A percentile compares a stretch with the other conserved stretches of the same genome.
phyloP scores from a whole-genome alignment of 2,113 vertebrate species.

The Gavialis gangeticus region DNA sequence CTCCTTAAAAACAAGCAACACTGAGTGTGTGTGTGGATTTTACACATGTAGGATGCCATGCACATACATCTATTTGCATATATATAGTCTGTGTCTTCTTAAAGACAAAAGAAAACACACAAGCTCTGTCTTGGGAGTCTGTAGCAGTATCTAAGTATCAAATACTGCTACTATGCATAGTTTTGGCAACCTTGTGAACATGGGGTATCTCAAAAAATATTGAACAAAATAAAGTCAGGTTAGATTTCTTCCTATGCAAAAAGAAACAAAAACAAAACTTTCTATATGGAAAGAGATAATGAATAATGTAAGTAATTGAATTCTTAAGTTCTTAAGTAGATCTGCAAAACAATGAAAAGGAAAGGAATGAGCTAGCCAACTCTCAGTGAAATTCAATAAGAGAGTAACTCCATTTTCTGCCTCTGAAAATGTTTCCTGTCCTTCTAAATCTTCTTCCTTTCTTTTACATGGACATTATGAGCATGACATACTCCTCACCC shows the following conservation, averaged over 20 bases:
- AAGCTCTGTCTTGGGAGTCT: not conserved
- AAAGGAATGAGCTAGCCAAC: not conserved
- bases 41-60: not conserved
- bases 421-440: not conserved
- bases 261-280: not conserved
- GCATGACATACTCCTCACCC: not conserved
- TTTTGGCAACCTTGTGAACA: not conserved
- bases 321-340: not conserved
- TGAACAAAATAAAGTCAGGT: not conserved
- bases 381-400: not conserved
- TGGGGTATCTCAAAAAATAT: not conserved
- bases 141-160: not conserved
- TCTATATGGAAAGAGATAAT: not conserved
- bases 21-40: not conserved
- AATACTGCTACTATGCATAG: not conserved
- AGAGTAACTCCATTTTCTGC: not conserved
- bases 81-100: not conserved
- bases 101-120: not conserved
- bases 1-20: not conserved
- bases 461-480: slow-evolving; percentile 1
- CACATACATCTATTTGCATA: not conserved
- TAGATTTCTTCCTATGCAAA: not conserved
- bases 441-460: not conserved
- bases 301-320: not conserved
- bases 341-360: not conserved